These are phyloP conservation scores for Graptemys geographica DNA, from an alignment of 2,797 vertebrate genomes.

Conservation along the genomic window DNA sequence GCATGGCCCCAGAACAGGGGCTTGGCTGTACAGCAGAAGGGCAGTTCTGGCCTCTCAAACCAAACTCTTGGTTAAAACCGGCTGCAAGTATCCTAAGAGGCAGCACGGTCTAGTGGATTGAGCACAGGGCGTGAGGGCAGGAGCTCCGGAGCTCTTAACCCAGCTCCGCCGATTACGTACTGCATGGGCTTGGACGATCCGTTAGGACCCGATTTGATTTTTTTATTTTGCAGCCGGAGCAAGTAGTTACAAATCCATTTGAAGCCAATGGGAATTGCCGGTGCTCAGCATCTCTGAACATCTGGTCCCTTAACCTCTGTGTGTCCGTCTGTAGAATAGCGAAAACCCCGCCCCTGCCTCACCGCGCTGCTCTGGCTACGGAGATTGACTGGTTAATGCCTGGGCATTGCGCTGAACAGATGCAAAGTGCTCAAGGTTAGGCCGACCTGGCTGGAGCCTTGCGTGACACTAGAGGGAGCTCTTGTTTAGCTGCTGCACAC, in stretches of 20 bases:
- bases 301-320: background rate
- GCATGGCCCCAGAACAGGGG: fast-evolving
- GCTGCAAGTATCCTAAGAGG: background rate
- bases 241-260: background rate
- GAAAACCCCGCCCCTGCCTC: background rate
- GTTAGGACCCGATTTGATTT: background rate
- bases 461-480: background rate
- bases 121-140: background rate
- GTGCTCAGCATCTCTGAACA: background rate
- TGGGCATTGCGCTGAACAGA: background rate
- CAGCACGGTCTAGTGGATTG: background rate
- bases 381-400: background rate
- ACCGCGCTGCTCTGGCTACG: background rate
- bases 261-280: background rate
- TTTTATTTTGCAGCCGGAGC: background rate
- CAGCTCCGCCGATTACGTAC: background rate
- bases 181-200: background rate
- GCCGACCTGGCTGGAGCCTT: background rate
- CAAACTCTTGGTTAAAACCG: background rate
- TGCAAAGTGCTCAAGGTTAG: background rate
- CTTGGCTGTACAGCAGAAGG: background rate
- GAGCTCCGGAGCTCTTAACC: background rate
- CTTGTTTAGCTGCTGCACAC: fast-evolving
- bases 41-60: background rate
- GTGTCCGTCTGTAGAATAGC: background rate